A percentile compares a stretch with the other conserved stretches of the same genome.
Evolutionary conservation across 2,113 vertebrate genomes (phyloP).

Genomic region (Heterocephalus glaber): DNA sequence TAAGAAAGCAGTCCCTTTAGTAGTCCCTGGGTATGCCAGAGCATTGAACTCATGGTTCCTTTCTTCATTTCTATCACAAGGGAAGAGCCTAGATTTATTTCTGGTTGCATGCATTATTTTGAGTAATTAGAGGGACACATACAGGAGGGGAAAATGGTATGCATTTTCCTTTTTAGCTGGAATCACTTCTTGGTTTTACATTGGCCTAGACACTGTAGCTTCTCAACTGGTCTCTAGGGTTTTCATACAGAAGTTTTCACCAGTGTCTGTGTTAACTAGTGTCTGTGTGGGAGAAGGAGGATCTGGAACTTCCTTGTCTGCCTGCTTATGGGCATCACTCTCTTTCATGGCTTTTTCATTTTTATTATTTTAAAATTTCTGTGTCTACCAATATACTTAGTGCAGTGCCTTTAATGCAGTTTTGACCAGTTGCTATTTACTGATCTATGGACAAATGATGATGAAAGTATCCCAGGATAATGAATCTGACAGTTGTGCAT

Average conservation of each 20-base stretch:
- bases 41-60: background rate
- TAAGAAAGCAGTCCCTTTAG: too few relatives aligned
- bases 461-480: background rate
- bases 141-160: background rate
- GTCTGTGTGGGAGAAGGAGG: background rate
- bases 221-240: background rate
- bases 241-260: background rate
- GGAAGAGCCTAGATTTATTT: background rate
- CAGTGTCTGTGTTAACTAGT: background rate
- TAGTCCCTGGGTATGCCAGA: background rate
- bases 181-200: background rate
- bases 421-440: background rate
- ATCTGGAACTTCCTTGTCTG: background rate
- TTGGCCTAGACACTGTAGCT: background rate
- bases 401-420: too few relatives aligned
- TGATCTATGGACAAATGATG: too few relatives aligned
- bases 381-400: background rate
- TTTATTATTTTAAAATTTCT: background rate
- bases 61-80: background rate
- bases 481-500: background rate
- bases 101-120: background rate
- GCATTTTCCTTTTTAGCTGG: background rate
- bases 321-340: background rate
- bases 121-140: background rate
- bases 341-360: background rate